These are phyloP conservation scores for Andrena hattorfiana DNA, from an alignment of 2,888 invertebrate species.

Conservation along the genomic window DNA sequence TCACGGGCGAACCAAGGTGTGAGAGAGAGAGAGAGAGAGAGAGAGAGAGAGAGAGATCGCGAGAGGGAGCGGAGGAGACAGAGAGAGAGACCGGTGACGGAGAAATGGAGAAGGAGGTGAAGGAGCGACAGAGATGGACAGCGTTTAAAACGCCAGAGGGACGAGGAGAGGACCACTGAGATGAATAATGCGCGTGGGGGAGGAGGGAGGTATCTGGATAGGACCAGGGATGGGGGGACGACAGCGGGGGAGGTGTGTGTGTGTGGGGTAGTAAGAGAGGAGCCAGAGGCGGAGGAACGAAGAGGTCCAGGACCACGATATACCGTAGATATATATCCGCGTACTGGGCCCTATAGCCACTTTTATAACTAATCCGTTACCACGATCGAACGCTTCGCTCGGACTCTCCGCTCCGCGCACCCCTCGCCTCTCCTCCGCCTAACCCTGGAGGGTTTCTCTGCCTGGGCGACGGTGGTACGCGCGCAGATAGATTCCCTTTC, in stretches of 20 bases:
- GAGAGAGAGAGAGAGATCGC: neutral
- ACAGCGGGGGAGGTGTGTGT: constrained; percentile 37
- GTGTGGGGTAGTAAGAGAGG: constrained; percentile 57
- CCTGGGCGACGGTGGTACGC: constrained; percentile 19
- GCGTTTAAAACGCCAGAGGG: constrained; percentile 33
- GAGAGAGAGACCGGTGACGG: constrained; percentile 14
- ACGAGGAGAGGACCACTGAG: constrained; percentile 62
- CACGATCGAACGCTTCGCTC: constrained; percentile 75
- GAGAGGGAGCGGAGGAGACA: constrained; percentile 34
- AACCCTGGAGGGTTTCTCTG: constrained; percentile 18
- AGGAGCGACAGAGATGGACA: constrained; percentile 35
- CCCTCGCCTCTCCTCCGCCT: neutral
- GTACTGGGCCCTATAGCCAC: constrained; percentile 71
- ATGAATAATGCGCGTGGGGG: constrained; percentile 81
- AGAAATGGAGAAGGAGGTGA: constrained; percentile 12
- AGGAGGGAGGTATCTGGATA: constrained; percentile 69
- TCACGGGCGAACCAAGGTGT: constrained; percentile 51
- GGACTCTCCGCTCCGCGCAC: constrained; percentile 21
- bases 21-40: constrained; percentile 27
- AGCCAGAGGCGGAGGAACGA: constrained; percentile 59
- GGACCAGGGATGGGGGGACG: constrained; percentile 51
- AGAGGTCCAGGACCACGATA: constrained; percentile 65
- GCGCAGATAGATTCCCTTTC: constrained; percentile 41
- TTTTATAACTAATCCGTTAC: constrained; percentile 83
- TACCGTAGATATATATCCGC: constrained; percentile 69